Conservation (phyloP, 2,113 vertebrate species). For the Coregonus clupeaformis region DNA sequence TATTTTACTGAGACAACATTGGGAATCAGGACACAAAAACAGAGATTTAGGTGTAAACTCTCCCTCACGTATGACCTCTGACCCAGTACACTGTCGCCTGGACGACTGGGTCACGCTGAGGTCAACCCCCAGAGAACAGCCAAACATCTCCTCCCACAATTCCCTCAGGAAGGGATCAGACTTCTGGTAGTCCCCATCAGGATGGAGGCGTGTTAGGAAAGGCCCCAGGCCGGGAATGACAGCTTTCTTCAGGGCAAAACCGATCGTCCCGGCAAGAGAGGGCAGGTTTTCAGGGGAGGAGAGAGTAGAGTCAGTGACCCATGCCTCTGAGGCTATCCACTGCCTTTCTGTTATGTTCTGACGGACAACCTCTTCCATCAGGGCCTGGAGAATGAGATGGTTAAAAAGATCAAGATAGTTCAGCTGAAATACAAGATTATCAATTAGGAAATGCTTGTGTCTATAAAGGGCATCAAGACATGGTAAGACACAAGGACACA, state of each 20-base stretch:
- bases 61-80: slow-evolving; percentile 46
- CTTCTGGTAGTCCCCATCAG: slow-evolving; percentile 30
- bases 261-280: slow-evolving; percentile 53
- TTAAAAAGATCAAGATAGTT: background rate
- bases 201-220: slow-evolving; percentile 51
- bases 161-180: slow-evolving; percentile 51
- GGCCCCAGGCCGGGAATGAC: slow-evolving; percentile 52
- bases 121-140: slow-evolving; percentile 44
- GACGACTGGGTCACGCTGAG: background rate
- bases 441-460: too few relatives aligned
- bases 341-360: slow-evolving; percentile 58
- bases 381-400: background rate
- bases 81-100: slow-evolving; percentile 45
- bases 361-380: slow-evolving; percentile 52
- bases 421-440: too few relatives aligned
- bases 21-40: background rate
- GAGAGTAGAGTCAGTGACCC: slow-evolving; percentile 50
- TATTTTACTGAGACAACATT: background rate
- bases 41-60: background rate
- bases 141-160: slow-evolving; percentile 64
- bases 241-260: slow-evolving; percentile 57
- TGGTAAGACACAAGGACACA: too few relatives aligned
- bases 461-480: too few relatives aligned
- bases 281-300: slow-evolving; percentile 33
- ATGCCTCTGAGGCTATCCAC: slow-evolving; percentile 66